Conservation (phyloP, 2,113 vertebrate genomes). For the Aphyosemion australe region DNA sequence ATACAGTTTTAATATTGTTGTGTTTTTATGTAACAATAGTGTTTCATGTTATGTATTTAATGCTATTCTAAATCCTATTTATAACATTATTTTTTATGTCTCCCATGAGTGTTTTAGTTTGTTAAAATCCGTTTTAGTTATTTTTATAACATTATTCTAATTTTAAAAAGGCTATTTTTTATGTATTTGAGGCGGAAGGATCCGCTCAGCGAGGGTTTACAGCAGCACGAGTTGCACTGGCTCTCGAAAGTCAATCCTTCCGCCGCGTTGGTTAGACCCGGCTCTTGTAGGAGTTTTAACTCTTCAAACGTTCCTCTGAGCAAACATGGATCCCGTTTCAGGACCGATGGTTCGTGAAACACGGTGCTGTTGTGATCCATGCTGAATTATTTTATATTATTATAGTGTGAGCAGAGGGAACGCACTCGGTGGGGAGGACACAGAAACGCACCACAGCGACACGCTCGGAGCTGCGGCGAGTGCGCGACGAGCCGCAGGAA, state of each 20-base stretch:
- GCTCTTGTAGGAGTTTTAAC: fast-evolving
- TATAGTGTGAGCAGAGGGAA: fast-evolving
- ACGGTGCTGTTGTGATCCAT: fast-evolving
- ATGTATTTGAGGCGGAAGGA: constrained; percentile 39
- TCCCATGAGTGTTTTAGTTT: neutral
- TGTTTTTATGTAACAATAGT: too few relatives aligned
- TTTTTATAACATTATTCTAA: neutral
- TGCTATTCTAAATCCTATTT: too few relatives aligned
- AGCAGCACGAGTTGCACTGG: constrained; percentile 22
- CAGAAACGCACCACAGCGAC: constrained; percentile 35
- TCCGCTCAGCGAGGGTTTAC: constrained; percentile 18
- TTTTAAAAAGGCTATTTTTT: neutral
- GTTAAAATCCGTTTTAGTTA: neutral
- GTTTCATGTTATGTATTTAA: too few relatives aligned
- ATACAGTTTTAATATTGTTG: too few relatives aligned
- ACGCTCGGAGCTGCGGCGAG: constrained; percentile 17
- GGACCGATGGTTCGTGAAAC: fast-evolving
- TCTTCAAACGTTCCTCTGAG: fast-evolving
- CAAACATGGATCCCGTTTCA: fast-evolving
- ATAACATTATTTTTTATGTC: too few relatives aligned
- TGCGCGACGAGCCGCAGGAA: constrained; percentile 27
- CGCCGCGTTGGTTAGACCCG: constrained; percentile 60
- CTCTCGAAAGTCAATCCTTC: constrained; percentile 54
- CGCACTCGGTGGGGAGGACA: neutral
- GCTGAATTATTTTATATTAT: too few relatives aligned